Percentiles rank a stretch among this genome's conserved stretches.
Evolutionary conservation across 2,888 invertebrate genomes (phyloP).

Genomic region (Schizaphis graminum): DNA sequence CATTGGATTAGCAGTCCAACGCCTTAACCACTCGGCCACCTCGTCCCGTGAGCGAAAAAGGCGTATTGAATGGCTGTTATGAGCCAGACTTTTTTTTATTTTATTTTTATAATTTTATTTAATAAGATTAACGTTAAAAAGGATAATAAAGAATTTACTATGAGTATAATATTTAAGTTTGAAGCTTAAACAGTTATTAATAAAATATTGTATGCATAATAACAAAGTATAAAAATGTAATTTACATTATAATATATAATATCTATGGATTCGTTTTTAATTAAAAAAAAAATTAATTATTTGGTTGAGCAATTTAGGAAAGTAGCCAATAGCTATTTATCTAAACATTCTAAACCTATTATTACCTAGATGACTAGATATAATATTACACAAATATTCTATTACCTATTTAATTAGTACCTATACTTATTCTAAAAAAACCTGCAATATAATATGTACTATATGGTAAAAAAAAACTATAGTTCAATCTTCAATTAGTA

Average conservation of each 20-base stretch:
- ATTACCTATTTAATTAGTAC: too few species aligned
- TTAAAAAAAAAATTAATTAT: background rate
- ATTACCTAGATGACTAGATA: too few species aligned
- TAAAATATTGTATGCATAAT: background rate
- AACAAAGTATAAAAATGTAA: background rate
- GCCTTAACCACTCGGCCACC: slow-evolving; percentile 90
- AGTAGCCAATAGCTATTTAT: background rate
- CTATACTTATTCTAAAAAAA: too few species aligned
- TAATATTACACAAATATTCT: too few species aligned
- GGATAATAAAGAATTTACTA: background rate
- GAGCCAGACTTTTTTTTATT: background rate
- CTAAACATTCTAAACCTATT: too few species aligned
- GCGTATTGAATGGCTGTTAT: slow-evolving; percentile 11
- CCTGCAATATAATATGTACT: too few species aligned
- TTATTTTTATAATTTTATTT: background rate
- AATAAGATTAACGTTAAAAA: background rate
- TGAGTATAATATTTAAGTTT: background rate
- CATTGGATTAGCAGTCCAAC: slow-evolving; percentile 90
- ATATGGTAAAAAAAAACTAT: too few species aligned
- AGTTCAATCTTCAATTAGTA: too few species aligned
- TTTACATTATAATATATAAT: background rate
- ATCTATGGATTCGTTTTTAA: background rate
- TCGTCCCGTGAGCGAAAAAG: slow-evolving; percentile 73
- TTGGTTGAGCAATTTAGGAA: background rate
- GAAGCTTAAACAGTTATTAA: background rate